These are phyloP conservation scores for Alcedo quadribrachys DNA, from an alignment of 2,797 vertebrate species.

Conservation along the genomic window DNA sequence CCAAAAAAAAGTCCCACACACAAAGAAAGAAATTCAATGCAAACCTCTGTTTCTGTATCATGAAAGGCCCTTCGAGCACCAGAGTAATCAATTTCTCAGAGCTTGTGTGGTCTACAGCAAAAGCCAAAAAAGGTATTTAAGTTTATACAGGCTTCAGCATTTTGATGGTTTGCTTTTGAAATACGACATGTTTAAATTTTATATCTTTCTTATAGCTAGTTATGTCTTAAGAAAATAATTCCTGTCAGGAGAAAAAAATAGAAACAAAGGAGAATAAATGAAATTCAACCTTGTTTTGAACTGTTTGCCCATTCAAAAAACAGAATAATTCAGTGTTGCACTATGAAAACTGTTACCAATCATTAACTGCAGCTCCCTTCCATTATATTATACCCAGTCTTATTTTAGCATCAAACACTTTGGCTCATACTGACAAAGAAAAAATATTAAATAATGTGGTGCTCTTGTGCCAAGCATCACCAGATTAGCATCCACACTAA, in stretches of 20 bases:
- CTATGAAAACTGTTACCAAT: background rate
- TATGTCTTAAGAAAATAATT: constrained; percentile 21
- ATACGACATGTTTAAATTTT: constrained; percentile 29
- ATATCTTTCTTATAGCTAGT: background rate
- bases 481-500: background rate
- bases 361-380: background rate
- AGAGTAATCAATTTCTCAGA: constrained; percentile 52
- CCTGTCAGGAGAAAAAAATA: background rate
- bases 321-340: background rate
- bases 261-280: background rate
- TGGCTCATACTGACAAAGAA: background rate
- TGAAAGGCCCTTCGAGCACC: constrained; percentile 40
- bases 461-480: background rate
- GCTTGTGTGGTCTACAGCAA: constrained; percentile 56
- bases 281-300: background rate
- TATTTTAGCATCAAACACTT: background rate
- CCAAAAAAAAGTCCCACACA: constrained; percentile 27
- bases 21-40: constrained; percentile 58
- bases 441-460: background rate
- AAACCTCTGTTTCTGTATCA: constrained; percentile 57
- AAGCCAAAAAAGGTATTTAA: constrained; percentile 58
- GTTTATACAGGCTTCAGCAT: constrained; percentile 56
- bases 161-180: constrained; percentile 51
- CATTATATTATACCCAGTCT: background rate
- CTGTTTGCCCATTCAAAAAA: background rate